Evolutionary conservation across 1,140 invertebrate genomes (phyloP), one percentile per base, ranked within the genome.

Genomic region (Anastrepha ludens): DNA sequence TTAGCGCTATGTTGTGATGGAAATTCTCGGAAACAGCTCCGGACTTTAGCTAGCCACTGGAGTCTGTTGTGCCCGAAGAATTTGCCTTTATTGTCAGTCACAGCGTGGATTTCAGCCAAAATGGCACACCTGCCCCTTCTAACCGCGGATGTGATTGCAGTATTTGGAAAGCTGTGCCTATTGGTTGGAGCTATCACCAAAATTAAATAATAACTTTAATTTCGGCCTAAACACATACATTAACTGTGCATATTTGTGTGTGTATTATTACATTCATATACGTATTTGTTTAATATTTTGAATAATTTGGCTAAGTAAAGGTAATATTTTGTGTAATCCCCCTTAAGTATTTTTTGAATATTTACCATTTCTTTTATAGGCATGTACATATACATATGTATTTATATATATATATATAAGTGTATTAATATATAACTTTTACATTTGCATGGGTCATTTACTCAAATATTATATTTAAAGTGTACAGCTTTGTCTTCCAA

Each of bases 71-170:
- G 60, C 60, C 41, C 87, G 9, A 85, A 81, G 78, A 89, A 89
- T 90, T 89, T 90, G 89, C 89, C 90, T 90, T 92, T 92, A 92
- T 92, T 92, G 91, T 92, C 91, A 90, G 90, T 91, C 91, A 92
- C 91, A 92, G 91, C 91, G 91, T 90, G 86, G 65, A 74, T 60
- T 88, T 65, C 50, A 78, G 29, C 85, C 55, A 60, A 67, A 87
- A 55, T 81, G 9, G 20, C 50, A 81, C 44, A 81, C 7, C 44
- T 44, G 70, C 44, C n/a, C 5, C 41, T 74, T 17, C 60, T 13
- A 13, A 8, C 9, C 47, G 41, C 41, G 17, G 74, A 50, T 81
- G 17, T 47, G 47, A 44, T 81, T 5, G 17, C 50, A 47, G 41
- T n/a, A 20, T 11, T n/a, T 65, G 59, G 86, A 70, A 47, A 87